phyloP scores from a whole-genome alignment of 2,888 invertebrate species.

The Rugalucina vietnamica region DNA sequence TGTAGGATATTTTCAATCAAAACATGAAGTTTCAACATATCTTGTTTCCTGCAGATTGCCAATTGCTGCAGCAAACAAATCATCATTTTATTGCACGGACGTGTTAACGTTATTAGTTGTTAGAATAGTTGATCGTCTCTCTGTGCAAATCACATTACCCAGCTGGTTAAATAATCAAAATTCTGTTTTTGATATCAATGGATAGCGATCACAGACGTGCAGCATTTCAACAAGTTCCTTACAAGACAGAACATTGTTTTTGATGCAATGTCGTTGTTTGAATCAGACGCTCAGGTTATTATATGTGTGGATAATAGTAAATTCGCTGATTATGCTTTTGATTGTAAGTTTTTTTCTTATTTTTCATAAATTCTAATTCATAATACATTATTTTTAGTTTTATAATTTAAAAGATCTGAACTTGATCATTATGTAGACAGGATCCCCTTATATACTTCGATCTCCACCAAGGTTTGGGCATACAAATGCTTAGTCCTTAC shows the following conservation, averaged over 20 bases:
- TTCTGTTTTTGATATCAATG: background rate
- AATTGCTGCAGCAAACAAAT: too few relatives aligned
- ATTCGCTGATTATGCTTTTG: background rate
- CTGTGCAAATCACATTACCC: background rate
- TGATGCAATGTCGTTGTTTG: background rate
- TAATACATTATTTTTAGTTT: too few relatives aligned
- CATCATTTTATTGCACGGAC: too few relatives aligned
- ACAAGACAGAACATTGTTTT: background rate
- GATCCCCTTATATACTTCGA: too few relatives aligned
- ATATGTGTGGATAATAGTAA: background rate
- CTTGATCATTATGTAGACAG: too few relatives aligned
- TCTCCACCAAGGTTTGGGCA: too few relatives aligned
- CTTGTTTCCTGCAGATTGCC: too few relatives aligned
- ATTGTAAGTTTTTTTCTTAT: background rate
- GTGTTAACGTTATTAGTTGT: background rate
- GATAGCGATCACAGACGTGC: background rate
- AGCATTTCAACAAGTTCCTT: background rate
- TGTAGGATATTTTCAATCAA: too few relatives aligned
- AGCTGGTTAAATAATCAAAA: background rate
- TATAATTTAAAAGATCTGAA: too few relatives aligned
- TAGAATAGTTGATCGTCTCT: background rate
- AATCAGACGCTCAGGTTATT: background rate
- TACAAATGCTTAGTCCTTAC: too few relatives aligned
- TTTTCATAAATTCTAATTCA: too few relatives aligned
- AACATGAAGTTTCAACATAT: too few relatives aligned